These are phyloP conservation scores for Chaetodon auriga DNA, from an alignment of 2,113 vertebrate genomes.

Conservation along the genomic window DNA sequence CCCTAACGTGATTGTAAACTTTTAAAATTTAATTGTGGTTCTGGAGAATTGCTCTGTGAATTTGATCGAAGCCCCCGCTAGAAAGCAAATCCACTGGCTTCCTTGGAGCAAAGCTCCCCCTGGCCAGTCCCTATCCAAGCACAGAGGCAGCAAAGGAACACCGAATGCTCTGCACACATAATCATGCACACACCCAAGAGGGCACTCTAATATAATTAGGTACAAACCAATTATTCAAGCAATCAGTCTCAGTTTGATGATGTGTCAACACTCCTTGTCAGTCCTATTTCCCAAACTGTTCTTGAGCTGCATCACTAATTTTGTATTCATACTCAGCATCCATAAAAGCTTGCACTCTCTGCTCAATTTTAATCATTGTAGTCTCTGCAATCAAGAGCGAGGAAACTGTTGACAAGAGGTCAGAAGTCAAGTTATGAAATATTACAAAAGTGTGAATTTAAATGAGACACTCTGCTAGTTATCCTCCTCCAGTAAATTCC, in stretches of 20 bases:
- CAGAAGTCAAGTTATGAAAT: constrained; percentile 68
- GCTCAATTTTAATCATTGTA: constrained; percentile 63
- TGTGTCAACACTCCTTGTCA: constrained; percentile 80
- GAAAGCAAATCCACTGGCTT: constrained; percentile 65
- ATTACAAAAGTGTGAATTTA: constrained; percentile 64
- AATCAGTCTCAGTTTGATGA: constrained; percentile 82
- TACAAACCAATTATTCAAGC: constrained; percentile 83
- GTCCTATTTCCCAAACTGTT: constrained; percentile 74
- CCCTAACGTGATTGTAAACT: constrained; percentile 82
- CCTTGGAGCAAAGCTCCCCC: constrained; percentile 51
- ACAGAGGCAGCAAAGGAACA: constrained; percentile 39
- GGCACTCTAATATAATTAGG: constrained; percentile 79
- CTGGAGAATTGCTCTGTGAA: constrained; percentile 70
- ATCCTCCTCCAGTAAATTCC: constrained; percentile 58
- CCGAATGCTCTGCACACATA: constrained; percentile 64
- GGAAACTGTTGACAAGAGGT: constrained; percentile 68
- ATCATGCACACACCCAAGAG: constrained; percentile 70
- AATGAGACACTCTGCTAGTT: constrained; percentile 61
- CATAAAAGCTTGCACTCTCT: constrained; percentile 60
- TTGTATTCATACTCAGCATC: constrained; percentile 63
- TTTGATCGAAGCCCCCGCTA: constrained; percentile 68
- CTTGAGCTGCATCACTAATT: constrained; percentile 74
- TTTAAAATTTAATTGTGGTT: constrained; percentile 78
- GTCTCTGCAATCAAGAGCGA: constrained; percentile 51
- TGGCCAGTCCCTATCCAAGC: constrained; percentile 35